Conservation (phyloP, 1,140 invertebrate genomes). For the Agrilus planipennis region DNA sequence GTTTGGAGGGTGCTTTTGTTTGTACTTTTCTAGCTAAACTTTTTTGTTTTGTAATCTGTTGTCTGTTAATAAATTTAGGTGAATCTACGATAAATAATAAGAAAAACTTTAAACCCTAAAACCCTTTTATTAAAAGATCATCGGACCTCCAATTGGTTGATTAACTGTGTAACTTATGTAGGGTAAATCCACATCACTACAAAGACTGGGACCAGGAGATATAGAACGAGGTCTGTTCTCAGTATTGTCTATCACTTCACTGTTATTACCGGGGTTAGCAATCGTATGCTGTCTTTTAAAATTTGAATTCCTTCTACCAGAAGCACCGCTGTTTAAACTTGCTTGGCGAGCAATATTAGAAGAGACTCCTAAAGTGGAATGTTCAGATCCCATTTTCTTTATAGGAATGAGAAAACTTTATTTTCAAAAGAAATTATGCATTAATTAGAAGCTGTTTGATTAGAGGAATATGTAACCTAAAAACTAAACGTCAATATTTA, state of each 20-base stretch:
- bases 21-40: slow-evolving; percentile 16
- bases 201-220: slow-evolving; percentile 75
- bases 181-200: slow-evolving; percentile 79
- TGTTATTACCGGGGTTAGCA: slow-evolving; percentile 36
- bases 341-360: slow-evolving; percentile 14
- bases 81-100: slow-evolving; percentile 45
- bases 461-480: too few species aligned
- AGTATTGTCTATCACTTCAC: slow-evolving; percentile 25
- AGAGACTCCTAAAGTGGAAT: slow-evolving; percentile 34
- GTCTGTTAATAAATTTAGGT: slow-evolving; percentile 57
- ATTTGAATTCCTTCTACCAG: slow-evolving; percentile 25
- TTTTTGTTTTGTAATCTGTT: slow-evolving; percentile 23
- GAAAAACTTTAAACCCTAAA: slow-evolving; percentile 47
- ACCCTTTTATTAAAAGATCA: slow-evolving; percentile 2
- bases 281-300: slow-evolving; percentile 44
- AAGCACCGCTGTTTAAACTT: slow-evolving; percentile 25
- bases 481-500: too few species aligned
- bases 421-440: background rate
- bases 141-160: slow-evolving; percentile 68
- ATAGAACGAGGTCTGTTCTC: slow-evolving; percentile 50
- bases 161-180: slow-evolving; percentile 93
- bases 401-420: too few species aligned
- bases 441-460: slow-evolving; percentile 2
- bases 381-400: slow-evolving; percentile 49
- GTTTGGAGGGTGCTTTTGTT: slow-evolving; percentile 17